Conservation (phyloP, 2,888 invertebrate genomes). For the Oxycera nigricornis region DNA sequence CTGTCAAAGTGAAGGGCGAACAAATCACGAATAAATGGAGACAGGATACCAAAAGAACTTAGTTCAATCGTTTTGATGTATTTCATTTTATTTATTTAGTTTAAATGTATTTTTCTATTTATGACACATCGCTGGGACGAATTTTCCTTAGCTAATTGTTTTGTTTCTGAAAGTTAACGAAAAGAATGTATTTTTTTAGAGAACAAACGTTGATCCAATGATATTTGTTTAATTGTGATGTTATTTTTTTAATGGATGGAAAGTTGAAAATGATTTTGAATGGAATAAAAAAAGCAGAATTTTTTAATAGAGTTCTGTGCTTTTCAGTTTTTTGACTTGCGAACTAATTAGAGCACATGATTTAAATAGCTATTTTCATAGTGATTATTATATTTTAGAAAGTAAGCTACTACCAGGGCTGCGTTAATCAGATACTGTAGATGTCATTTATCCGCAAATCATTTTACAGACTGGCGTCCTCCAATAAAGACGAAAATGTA, state of each 20-base stretch:
- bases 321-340: not conserved
- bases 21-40: not conserved
- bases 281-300: not conserved
- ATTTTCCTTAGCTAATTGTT: not conserved
- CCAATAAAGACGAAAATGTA: no score
- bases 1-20: not conserved
- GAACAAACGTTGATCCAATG: not conserved
- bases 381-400: no score
- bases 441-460: no score
- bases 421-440: no score
- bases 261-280: not conserved
- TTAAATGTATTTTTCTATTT: not conserved
- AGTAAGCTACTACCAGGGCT: no score
- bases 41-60: not conserved
- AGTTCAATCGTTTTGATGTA: not conserved
- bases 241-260: constrained; percentile 22
- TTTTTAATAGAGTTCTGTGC: not conserved
- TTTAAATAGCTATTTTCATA: no score
- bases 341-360: no score
- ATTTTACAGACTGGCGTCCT: no score
- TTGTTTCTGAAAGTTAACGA: not conserved
- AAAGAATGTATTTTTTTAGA: constrained; percentile 11
- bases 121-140: not conserved
- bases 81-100: not conserved
- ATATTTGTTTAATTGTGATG: constrained; percentile 11